Base-by-base conservation (phyloP, 2,113 vertebrate genomes). In the Phaetusa simplex region DNA sequence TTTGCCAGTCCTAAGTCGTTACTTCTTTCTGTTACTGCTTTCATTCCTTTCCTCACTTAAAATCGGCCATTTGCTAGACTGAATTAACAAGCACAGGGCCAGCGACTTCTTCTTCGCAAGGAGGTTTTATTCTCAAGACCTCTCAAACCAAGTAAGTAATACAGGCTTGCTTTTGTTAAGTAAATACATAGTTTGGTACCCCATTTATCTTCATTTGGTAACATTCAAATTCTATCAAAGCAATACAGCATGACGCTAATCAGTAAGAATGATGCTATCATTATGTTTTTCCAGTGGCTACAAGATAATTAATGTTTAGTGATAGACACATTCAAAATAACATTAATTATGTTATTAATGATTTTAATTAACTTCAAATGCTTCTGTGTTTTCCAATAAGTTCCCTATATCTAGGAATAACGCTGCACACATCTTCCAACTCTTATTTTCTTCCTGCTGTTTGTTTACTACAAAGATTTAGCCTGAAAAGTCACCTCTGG, bases 291-390 rank as follows among this genome's bases (percentile, higher is more conserved):
- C 70, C 86, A 97, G 64, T 97, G 73, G 82, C 95, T 97, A 95
- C 59, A 95, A 91, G 82, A 98, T 98, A 98, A 98, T 97, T 98
- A 97, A 97, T 97, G 95, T 91, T 82, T 96, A 93, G 77, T 94
- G 95, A 97, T 93, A 98, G 95, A 97, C 62, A 97, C 67, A 96
- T 91, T 96, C 90, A 97, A 97, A 98, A 94, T 97, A 97, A 73
- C 89, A 97, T 97, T 98, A 98, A 97, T 98, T 98, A 97, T 91
- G 59, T 98, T 98, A 97, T 98, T 98, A 97, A 98, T 83, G 27
- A 86, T 97, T 96, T 98, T 98, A 97, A 98, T 98, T 98, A 97
- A 82, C 71, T 97, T 90, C 34, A 94, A 95, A 93, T 90, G 67
- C 61, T 81, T 90, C 88, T 91, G 53, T 95, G 88, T 94, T 95